Evolutionary conservation across 2,888 invertebrate genomes (phyloP).

Genomic region (Epiblema foenella): DNA sequence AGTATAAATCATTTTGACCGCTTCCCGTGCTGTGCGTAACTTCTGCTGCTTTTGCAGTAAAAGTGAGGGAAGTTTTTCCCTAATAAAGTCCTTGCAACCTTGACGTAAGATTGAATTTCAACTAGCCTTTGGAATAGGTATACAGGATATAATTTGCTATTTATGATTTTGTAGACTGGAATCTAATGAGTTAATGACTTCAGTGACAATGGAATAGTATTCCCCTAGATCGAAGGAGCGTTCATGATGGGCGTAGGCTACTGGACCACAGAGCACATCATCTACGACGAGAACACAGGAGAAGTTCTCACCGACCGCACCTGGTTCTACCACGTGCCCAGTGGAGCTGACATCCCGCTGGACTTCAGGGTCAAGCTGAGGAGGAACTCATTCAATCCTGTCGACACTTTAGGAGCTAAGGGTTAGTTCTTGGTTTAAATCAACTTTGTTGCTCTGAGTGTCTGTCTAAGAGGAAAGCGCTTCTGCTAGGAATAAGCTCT

Average conservation of each 20-base stretch:
- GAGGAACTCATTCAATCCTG: conserved; percentile 82
- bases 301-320: conserved; percentile 86
- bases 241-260: conserved; percentile 88
- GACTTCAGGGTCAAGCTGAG: conserved; percentile 86
- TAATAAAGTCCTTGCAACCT: too few species aligned
- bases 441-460: neutral
- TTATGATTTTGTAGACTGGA: too few species aligned
- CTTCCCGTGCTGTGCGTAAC: too few species aligned
- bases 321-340: conserved; percentile 88
- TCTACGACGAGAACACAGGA: conserved; percentile 84
- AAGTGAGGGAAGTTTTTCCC: too few species aligned
- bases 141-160: too few species aligned
- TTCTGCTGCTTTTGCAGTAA: too few species aligned
- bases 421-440: conserved; percentile 52
- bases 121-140: too few species aligned
- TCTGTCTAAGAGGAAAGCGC: too few species aligned
- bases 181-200: too few species aligned
- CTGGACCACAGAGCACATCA: conserved; percentile 86
- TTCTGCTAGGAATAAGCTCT: too few species aligned
- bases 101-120: too few species aligned
- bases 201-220: neutral
- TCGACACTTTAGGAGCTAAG: conserved; percentile 61
- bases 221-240: conserved; percentile 85
- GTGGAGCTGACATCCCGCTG: conserved; percentile 86
- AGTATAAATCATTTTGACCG: too few species aligned